Evolutionary conservation across 2,888 invertebrate species (phyloP).

Genomic region (Tetramorium bicarinatum): DNA sequence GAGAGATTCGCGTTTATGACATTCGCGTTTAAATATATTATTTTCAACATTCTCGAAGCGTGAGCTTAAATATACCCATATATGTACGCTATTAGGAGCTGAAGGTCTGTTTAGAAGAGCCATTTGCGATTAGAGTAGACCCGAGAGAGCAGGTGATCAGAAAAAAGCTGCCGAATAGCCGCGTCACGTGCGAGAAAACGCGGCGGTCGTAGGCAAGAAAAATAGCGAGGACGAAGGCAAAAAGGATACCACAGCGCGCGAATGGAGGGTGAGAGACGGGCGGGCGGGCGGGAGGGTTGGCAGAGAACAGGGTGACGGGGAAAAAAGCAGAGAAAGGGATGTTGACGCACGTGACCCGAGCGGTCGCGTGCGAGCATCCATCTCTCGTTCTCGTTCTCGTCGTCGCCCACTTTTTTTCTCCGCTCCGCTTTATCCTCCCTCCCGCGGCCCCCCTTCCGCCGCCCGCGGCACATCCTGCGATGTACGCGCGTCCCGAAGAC

Average conservation of each 20-base stretch:
- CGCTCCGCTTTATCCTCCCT: background rate
- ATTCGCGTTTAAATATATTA: background rate
- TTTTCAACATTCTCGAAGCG: background rate
- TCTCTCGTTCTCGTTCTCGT: constrained; percentile 60
- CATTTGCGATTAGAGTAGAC: constrained; percentile 24
- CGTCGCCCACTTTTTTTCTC: constrained; percentile 37
- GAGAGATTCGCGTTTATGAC: background rate
- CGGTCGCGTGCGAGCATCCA: constrained; percentile 61
- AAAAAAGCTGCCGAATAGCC: constrained; percentile 30
- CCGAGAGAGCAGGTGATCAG: constrained; percentile 20
- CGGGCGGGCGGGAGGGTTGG: background rate
- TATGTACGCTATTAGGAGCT: no score
- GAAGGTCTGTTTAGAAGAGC: background rate
- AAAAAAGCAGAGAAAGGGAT: constrained; percentile 49
- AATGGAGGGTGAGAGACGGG: background rate
- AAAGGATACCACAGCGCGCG: constrained; percentile 22
- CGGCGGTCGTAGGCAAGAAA: constrained; percentile 27
- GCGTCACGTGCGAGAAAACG: constrained; percentile 50
- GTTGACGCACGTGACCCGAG: constrained; percentile 59
- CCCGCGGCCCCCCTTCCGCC: background rate
- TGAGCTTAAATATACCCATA: background rate
- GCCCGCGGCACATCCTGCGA: background rate
- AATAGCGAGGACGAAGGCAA: constrained; percentile 31
- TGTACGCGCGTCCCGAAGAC: constrained; percentile 21
- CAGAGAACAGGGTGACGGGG: background rate